These are phyloP conservation scores for Cranoglanis bouderius DNA, from an alignment of 2,113 vertebrate genomes.

Conservation along the genomic window DNA sequence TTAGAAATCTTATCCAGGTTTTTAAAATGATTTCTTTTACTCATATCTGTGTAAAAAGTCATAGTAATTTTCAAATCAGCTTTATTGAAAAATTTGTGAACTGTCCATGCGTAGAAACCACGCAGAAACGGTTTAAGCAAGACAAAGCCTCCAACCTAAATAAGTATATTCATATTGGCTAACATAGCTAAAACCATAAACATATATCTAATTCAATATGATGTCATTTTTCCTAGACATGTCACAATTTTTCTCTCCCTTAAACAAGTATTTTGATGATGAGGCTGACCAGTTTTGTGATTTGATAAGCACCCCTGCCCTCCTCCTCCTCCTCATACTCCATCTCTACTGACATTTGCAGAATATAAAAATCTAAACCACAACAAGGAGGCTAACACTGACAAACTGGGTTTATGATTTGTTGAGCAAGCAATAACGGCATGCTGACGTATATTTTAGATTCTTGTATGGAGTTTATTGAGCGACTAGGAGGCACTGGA, in stretches of 20 bases:
- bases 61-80: neutral
- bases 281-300: slow-evolving; percentile 1
- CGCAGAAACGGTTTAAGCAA: neutral
- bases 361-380: slow-evolving; percentile 33
- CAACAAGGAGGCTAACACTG: slow-evolving; percentile 26
- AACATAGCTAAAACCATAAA: neutral
- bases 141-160: neutral
- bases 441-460: slow-evolving; percentile 58
- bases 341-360: slow-evolving; percentile 34
- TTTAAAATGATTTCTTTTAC: neutral
- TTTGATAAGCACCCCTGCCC: slow-evolving; percentile 12
- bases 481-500: slow-evolving; percentile 47
- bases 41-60: neutral
- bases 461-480: slow-evolving; percentile 59
- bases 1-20: neutral
- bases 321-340: slow-evolving; percentile 1
- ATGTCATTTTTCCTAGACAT: neutral
- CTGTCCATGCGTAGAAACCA: neutral
- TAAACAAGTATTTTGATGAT: slow-evolving; percentile 9
- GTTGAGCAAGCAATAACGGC: slow-evolving; percentile 56
- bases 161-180: neutral
- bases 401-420: slow-evolving; percentile 55
- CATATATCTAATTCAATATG: neutral
- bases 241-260: neutral
- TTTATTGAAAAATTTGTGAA: neutral